A percentile compares a stretch with the other conserved stretches of the same genome.
These are phyloP conservation scores for Caradrina kadenii DNA, from an alignment of 2,888 invertebrate genomes.

Conservation along the genomic window DNA sequence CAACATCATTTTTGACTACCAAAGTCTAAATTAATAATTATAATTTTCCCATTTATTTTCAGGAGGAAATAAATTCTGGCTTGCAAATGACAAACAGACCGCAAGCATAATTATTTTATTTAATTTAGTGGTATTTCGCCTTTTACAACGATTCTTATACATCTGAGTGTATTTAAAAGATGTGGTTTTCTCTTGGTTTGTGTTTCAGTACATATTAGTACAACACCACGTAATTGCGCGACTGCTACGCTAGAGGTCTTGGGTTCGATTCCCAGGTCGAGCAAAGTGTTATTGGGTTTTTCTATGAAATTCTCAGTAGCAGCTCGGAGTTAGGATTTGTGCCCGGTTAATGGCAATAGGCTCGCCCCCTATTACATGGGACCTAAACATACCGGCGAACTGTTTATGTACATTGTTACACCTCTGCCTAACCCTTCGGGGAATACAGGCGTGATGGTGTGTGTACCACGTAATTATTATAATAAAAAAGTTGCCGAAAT, in stretches of 20 bases:
- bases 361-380: no score
- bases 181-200: background rate
- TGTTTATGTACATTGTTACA: no score
- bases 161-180: slow-evolving; percentile 5
- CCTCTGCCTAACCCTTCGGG: no score
- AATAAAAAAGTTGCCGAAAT: background rate
- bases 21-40: background rate
- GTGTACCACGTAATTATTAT: background rate
- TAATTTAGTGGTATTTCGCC: background rate
- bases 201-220: background rate
- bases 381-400: no score
- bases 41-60: slow-evolving; percentile 1
- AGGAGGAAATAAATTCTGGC: background rate
- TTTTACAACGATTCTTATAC: background rate
- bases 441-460: no score
- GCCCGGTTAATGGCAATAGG: no score
- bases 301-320: no score
- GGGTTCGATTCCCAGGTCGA: no score
- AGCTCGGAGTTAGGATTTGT: no score
- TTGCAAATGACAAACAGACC: background rate
- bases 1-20: background rate
- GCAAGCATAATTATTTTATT: slow-evolving; percentile 3
- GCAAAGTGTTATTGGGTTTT: no score
- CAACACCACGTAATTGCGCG: background rate
- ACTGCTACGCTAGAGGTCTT: no score